A percentile compares a stretch with the other conserved stretches of the same genome.
Conservation (phyloP, 2,113 vertebrate species). For the Helogale parvula region DNA sequence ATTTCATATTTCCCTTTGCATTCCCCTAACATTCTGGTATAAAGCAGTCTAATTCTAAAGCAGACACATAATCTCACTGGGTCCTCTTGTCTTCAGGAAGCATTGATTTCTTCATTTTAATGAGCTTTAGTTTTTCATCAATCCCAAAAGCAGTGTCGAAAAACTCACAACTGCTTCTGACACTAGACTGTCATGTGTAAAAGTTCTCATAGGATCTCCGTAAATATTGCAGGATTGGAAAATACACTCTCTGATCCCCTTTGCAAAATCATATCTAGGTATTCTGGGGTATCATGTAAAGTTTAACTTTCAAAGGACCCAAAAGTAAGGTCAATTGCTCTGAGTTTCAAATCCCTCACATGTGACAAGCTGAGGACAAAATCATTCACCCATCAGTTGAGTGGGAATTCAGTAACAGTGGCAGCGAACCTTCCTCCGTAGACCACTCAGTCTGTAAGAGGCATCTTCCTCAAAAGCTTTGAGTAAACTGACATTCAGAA, state of each 20-base stretch:
- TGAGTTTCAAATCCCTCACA: background rate
- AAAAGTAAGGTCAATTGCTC: background rate
- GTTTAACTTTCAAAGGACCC: background rate
- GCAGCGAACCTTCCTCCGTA: background rate
- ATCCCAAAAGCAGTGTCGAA: background rate
- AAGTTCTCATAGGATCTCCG: background rate
- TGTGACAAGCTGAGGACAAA: background rate
- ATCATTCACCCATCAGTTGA: background rate
- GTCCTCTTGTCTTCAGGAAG: background rate
- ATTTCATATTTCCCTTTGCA: slow-evolving; percentile 38
- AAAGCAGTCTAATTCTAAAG: slow-evolving; percentile 53
- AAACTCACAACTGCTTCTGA: background rate
- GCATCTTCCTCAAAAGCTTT: background rate
- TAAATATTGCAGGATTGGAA: background rate
- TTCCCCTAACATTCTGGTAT: slow-evolving; percentile 49
- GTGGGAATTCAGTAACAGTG: background rate
- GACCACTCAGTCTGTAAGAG: background rate
- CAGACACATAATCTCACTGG: background rate
- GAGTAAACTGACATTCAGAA: background rate
- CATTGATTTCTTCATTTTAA: slow-evolving; percentile 11
- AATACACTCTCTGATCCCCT: background rate
- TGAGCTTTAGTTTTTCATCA: background rate
- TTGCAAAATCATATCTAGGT: background rate
- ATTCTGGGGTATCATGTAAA: background rate
- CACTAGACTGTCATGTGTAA: background rate